Percentiles rank a stretch among this genome's conserved stretches.
phyloP scores from a whole-genome alignment of 2,113 vertebrate species.

The Chaetorhynchus papuensis region DNA sequence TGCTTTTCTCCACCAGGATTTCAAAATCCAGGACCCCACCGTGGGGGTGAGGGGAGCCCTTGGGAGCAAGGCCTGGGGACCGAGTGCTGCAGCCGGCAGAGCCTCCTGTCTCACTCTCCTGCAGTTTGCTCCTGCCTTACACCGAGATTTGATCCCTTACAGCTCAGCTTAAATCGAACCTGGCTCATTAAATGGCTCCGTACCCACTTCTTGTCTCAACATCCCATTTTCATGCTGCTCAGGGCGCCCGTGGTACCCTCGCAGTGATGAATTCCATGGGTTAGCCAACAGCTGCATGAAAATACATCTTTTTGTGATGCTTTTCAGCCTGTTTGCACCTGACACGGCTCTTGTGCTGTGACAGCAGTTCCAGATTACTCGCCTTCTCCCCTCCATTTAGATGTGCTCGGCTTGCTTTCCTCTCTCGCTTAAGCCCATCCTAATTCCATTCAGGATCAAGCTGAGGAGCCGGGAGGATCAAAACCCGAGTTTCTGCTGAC shows the following conservation, averaged over 20 bases:
- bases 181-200: neutral
- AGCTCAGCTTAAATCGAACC: neutral
- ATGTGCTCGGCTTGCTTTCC: neutral
- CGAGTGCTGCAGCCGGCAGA: fast-evolving
- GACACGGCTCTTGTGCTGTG: neutral
- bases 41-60: fast-evolving
- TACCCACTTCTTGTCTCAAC: neutral
- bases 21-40: neutral
- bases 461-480: neutral
- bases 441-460: neutral
- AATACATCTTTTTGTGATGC: slow-evolving; percentile 7
- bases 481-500: neutral
- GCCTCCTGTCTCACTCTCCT: neutral
- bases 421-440: neutral
- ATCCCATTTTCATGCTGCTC: slow-evolving; percentile 29
- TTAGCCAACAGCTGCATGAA: neutral
- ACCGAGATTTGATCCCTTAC: neutral
- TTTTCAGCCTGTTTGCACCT: slow-evolving; percentile 17
- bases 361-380: neutral
- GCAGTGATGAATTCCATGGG: neutral
- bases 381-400: neutral
- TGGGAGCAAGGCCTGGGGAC: neutral
- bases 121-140: neutral
- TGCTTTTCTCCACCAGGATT: neutral
- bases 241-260: neutral